These are phyloP conservation scores for Macrophya annulata DNA, from an alignment of 2,888 invertebrate genomes.

Conservation along the genomic window DNA sequence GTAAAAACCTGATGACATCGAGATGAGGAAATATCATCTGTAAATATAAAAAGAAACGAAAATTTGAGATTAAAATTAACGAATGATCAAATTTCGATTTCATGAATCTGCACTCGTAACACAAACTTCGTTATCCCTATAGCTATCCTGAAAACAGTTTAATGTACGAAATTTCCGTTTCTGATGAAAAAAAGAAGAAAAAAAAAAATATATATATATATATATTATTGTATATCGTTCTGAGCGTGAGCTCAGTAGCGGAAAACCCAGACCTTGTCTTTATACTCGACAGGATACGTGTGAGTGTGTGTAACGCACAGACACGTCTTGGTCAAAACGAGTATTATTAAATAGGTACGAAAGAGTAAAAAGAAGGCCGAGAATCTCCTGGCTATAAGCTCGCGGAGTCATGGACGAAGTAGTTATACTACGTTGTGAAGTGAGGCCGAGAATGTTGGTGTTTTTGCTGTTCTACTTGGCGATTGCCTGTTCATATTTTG, in stretches of 20 bases:
- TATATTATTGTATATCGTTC: conserved; percentile 14
- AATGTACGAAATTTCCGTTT: not conserved
- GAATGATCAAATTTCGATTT: not conserved
- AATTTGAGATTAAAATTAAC: not conserved
- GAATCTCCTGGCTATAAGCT: conserved; percentile 7
- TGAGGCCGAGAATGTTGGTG: conserved; percentile 9
- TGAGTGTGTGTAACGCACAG: not conserved
- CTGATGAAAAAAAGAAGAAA: not conserved
- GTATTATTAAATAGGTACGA: conserved; percentile 30
- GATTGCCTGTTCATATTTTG: not conserved
- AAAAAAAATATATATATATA: not conserved
- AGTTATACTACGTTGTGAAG: conserved; percentile 22
- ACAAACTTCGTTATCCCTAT: not conserved
- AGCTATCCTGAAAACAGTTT: not conserved
- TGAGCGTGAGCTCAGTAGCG: not conserved
- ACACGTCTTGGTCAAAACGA: conserved; percentile 1
- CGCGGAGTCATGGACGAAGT: not conserved
- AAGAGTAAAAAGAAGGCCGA: conserved; percentile 54
- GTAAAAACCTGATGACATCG: conserved; percentile 86
- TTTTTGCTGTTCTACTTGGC: not conserved
- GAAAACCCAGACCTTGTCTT: conserved; percentile 15
- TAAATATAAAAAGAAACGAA: conserved; percentile 66
- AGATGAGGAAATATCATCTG: conserved; percentile 89
- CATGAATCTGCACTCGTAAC: not conserved
- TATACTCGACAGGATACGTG: not conserved